Evolutionary conservation across 2,888 invertebrate genomes (phyloP), one percentile per base, ranked within the genome.

Genomic region (Drosophila nigricruria): DNA sequence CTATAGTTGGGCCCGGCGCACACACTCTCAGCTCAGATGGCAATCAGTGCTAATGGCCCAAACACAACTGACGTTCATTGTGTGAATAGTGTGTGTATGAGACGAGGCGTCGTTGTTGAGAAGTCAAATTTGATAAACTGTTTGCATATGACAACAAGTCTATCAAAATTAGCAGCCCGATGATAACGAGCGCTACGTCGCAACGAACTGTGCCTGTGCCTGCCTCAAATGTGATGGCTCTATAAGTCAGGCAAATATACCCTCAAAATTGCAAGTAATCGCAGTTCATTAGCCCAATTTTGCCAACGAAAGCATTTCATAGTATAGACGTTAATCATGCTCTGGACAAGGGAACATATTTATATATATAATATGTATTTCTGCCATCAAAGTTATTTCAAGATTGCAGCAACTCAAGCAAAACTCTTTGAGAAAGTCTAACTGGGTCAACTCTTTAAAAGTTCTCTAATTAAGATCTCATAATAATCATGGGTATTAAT

Each of bases 211-310:
- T 25, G 42, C 47, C 27, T n/a, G n/a, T n/a, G n/a, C n/a, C n/a
- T n/a, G 25, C 45, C 47, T 47, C 5, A 9, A 47, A 27, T 45
- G 18, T 64, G 78, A 78, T 69, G 63, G 38, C 77, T 78, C 47
- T 66, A 78, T 77, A 77, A 66, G 57, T 12, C 38, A 65, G 50
- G 32, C 47, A 54, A 59, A 65, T 43, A 40, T 25, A 47, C 5
- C 14, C 16, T 20, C 5, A 16, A 20, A 61, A 40, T 59, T 66
- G 81, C 69, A 77, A 77, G 73, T 80, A 82, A 86, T 70, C 50
- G 59, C 73, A 67, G 87, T 77, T 86, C 65, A 65, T 74, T 86
- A 69, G 73, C 73, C 73, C 66, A 66, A 18, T 53, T 50, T 50
- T 5, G 18, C 59, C 52, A 68, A 45, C 50, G 62, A 25, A 34